Percentiles rank a stretch among this genome's conserved stretches.
Evolutionary conservation across 2,888 invertebrate species (phyloP).

Genomic region (Caenorhabditis sinica): DNA sequence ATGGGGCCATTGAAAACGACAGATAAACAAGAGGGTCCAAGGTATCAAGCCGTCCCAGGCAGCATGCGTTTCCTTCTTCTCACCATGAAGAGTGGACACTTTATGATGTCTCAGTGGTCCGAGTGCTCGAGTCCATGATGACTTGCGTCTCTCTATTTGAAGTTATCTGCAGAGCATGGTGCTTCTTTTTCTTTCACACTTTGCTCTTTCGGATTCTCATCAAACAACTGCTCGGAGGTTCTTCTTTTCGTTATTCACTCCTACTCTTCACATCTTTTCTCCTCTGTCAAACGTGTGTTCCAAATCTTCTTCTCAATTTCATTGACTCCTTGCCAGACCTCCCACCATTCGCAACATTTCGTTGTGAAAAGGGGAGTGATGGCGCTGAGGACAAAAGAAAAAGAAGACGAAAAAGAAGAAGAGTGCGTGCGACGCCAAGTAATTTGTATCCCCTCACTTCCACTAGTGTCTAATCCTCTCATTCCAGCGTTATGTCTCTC

Average conservation of each 20-base stretch:
- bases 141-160: constrained; percentile 9
- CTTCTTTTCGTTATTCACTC: constrained; percentile 5
- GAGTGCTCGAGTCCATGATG: constrained; percentile 10
- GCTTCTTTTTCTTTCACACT: constrained; percentile 9
- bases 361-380: constrained; percentile 37
- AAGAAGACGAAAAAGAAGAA: constrained; percentile 46
- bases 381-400: constrained; percentile 28
- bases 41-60: constrained; percentile 45
- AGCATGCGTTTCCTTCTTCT: constrained; percentile 9
- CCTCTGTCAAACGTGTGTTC: constrained; percentile 43
- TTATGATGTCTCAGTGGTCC: constrained; percentile 33
- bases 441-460: constrained; percentile 55
- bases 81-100: constrained; percentile 40
- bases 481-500: constrained; percentile 35
- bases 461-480: constrained; percentile 35
- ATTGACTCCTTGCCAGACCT: constrained; percentile 25
- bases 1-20: constrained; percentile 28
- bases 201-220: constrained; percentile 15
- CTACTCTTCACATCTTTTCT: not conserved
- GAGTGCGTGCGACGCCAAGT: constrained; percentile 63
- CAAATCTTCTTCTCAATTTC: constrained; percentile 38
- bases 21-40: constrained; percentile 58
- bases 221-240: constrained; percentile 13
- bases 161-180: constrained; percentile 26
- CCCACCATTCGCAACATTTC: constrained; percentile 53